phyloP scores from a whole-genome alignment of 1,140 invertebrate species.

The Uloborus diversus region DNA sequence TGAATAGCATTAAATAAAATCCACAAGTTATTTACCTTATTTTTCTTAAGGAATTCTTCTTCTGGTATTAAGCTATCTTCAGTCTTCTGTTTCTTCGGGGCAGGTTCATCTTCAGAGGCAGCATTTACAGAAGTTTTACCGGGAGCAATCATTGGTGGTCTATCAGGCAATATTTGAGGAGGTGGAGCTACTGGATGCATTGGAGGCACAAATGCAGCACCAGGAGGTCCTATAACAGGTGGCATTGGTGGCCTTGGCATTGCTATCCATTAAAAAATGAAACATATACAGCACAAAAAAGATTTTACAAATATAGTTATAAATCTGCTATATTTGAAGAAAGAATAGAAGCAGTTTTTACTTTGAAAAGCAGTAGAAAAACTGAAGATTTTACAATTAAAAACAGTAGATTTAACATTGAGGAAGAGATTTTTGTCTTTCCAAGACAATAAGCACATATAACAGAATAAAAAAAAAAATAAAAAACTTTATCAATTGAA shows the following conservation, averaged over 20 bases:
- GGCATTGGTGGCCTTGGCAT: constrained; percentile 61
- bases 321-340: background rate
- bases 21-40: constrained; percentile 69
- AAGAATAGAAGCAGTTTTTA: too few relatives aligned
- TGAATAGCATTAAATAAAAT: too few relatives aligned
- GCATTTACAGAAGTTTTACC: background rate
- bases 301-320: background rate
- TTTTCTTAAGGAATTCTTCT: constrained; percentile 78
- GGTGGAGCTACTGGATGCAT: constrained; percentile 57
- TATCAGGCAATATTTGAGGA: constrained; percentile 53
- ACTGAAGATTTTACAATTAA: too few relatives aligned
- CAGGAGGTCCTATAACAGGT: constrained; percentile 59
- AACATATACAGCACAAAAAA: background rate
- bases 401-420: too few relatives aligned
- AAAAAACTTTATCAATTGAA: too few relatives aligned
- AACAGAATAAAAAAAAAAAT: too few relatives aligned
- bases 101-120: constrained; percentile 71
- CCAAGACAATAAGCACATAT: too few relatives aligned
- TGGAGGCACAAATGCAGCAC: constrained; percentile 61
- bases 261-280: constrained; percentile 1
- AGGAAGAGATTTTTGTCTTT: too few relatives aligned
- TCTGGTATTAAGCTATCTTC: constrained; percentile 94
- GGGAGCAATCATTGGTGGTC: constrained; percentile 48
- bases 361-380: too few relatives aligned
- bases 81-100: constrained; percentile 85